Evolutionary conservation across 2,888 invertebrate species (phyloP), one percentile per base, ranked within the genome.

Genomic region (Lagria hirta): DNA sequence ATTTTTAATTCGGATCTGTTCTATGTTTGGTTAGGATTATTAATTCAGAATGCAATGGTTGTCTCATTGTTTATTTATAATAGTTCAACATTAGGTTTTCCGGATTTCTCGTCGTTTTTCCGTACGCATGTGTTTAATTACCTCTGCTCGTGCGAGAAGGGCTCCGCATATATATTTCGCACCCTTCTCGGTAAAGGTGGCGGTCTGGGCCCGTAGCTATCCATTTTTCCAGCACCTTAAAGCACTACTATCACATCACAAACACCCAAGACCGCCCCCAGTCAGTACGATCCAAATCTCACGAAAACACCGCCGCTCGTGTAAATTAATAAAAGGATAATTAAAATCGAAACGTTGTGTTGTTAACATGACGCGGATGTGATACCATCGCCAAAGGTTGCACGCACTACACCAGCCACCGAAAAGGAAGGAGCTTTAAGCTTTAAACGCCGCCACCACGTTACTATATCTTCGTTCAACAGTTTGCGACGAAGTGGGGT

Each of bases 101-200:
- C n/a, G n/a, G n/a, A n/a, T n/a, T n/a, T n/a, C n/a, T n/a, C n/a
- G n/a, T n/a, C n/a, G n/a, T n/a, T n/a, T n/a, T n/a, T n/a, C n/a
- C n/a, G n/a, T n/a, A n/a, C n/a, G n/a, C n/a, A n/a, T n/a, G n/a
- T n/a, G n/a, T n/a, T n/a, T 23, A n/a, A 36, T 62, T 70, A 71
- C 71, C 71, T 73, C 59, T 65, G 64, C 53, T 73, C 71, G 64
- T 81, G 81, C 55, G 79, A 76, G 72, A 81, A 81, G 59, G 81
- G 82, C 64, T 81, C 81, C 22, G 81, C 81, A 61, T 81, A 81
- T 70, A 81, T 81, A 69, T 81, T 81, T 65, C 81, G 72, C 61
- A 80, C 78, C 66, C 80, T 78, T 51, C 81, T 74, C 47, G 81
- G 78, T 51, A 81, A 75, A 55, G 81, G 76, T 49, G 81, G 81